Evolutionary conservation across 1,140 invertebrate genomes (phyloP).

Genomic region (Campoletis sonorensis): DNA sequence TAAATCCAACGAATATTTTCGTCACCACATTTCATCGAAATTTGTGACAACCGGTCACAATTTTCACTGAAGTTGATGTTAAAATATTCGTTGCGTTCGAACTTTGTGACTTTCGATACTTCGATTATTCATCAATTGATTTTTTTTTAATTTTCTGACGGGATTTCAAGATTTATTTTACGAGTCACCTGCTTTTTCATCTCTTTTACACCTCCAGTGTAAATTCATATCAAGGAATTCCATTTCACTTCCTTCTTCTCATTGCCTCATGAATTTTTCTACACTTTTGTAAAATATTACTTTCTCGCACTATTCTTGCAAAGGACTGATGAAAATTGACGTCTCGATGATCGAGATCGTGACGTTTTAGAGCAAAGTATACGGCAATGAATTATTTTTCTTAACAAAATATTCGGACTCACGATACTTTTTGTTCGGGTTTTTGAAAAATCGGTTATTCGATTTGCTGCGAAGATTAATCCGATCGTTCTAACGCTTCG

Average conservation of each 20-base stretch:
- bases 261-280: neutral
- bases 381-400: neutral
- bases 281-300: constrained; percentile 13
- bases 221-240: neutral
- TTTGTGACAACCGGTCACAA: too few relatives aligned
- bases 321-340: constrained; percentile 1
- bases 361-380: neutral
- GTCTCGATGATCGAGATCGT: neutral
- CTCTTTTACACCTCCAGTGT: neutral
- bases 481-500: neutral
- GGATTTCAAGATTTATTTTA: neutral
- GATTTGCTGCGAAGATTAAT: too few relatives aligned
- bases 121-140: too few relatives aligned
- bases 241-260: neutral
- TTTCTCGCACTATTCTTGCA: neutral
- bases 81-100: too few relatives aligned
- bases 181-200: neutral
- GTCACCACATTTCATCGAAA: too few relatives aligned
- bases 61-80: too few relatives aligned
- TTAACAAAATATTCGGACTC: neutral
- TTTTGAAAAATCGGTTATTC: too few relatives aligned
- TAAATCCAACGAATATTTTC: too few relatives aligned
- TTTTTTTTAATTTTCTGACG: too few relatives aligned
- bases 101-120: too few relatives aligned
- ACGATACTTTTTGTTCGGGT: too few relatives aligned